phyloP scores from a whole-genome alignment of 2,797 vertebrate genomes.

The Lutra lutra region DNA sequence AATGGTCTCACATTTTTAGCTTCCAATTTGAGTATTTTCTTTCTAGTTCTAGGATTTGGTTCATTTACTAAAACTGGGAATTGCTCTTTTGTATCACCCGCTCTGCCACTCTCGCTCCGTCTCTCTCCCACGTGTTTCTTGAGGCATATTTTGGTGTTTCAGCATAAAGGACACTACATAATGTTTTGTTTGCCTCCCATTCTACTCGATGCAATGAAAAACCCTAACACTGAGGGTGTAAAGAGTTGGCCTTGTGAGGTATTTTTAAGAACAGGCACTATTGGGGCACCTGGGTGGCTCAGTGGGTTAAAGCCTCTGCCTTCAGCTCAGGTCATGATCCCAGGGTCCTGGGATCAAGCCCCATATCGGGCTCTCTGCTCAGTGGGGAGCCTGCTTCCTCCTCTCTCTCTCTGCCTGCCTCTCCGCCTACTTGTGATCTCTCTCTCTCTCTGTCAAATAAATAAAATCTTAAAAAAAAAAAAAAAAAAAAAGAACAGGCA shows the following conservation, averaged over 20 bases:
- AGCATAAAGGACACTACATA: not conserved
- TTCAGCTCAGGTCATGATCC: too few species aligned
- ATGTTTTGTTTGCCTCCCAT: conserved; percentile 46
- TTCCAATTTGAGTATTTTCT: conserved; percentile 35
- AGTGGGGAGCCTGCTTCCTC: too few species aligned
- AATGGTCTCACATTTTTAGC: conserved; percentile 1
- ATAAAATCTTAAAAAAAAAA: too few species aligned
- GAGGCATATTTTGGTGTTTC: conserved; percentile 55
- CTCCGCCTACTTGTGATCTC: too few species aligned
- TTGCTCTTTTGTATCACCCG: not conserved
- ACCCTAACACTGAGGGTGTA: not conserved
- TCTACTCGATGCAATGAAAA: conserved; percentile 62
- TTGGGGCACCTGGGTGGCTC: too few species aligned
- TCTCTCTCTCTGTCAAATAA: too few species aligned
- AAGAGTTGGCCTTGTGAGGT: not conserved
- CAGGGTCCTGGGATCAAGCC: too few species aligned
- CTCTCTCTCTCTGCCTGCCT: too few species aligned
- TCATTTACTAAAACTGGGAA: conserved; percentile 40
- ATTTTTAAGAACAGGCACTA: conserved; percentile 1
- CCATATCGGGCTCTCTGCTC: too few species aligned
- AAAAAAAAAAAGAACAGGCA: not conserved
- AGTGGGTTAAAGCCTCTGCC: too few species aligned
- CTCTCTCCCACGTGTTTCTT: conserved; percentile 29
- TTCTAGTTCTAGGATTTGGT: conserved; percentile 28
- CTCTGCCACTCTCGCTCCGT: not conserved